phyloP scores from a whole-genome alignment of 2,113 vertebrate genomes.

The Aix galericulata region DNA sequence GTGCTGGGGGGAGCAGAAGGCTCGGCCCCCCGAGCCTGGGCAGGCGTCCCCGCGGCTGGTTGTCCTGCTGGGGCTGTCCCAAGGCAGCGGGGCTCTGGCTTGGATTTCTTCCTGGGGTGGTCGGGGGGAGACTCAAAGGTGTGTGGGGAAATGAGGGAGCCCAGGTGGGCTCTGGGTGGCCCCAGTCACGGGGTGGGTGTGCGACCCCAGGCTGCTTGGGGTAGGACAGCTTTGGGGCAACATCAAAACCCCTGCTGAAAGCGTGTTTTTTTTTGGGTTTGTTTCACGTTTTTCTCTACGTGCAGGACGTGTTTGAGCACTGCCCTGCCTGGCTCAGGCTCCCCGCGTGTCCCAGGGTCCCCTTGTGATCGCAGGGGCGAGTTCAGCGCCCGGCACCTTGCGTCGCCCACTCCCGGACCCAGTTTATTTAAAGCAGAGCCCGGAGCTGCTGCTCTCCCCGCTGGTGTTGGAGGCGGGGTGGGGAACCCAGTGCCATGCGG shows the following conservation, averaged over 20 bases:
- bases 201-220: accelerated
- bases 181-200: background rate
- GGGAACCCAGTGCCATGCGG: accelerated
- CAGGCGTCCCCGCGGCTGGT: background rate
- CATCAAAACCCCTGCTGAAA: accelerated
- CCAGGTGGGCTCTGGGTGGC: background rate
- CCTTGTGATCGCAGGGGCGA: accelerated
- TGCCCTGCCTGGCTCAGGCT: background rate
- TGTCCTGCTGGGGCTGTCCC: background rate
- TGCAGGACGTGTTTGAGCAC: accelerated
- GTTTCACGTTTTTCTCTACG: accelerated
- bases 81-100: accelerated
- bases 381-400: accelerated
- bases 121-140: accelerated
- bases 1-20: background rate
- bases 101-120: background rate
- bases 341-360: accelerated
- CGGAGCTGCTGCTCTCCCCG: background rate
- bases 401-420: background rate
- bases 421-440: background rate
- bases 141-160: accelerated
- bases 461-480: background rate
- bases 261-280: accelerated
- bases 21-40: background rate
- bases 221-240: background rate